Percentiles rank a stretch among this genome's conserved stretches.
phyloP scores from a whole-genome alignment of 2,797 vertebrate genomes.

The Siniperca scherzeri region DNA sequence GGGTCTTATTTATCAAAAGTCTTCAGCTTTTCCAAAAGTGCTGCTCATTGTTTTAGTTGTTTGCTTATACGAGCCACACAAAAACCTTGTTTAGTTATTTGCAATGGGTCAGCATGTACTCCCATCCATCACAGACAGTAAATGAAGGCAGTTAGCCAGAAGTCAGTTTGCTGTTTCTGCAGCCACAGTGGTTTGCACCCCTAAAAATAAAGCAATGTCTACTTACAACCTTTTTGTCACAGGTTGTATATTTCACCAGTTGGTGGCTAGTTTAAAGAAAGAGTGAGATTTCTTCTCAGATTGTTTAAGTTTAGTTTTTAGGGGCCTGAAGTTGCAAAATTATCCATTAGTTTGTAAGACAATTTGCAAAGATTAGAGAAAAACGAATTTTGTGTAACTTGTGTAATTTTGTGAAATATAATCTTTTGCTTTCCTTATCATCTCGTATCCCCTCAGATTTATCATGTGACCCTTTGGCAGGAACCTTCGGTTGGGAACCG shows the following conservation, averaged over 20 bases:
- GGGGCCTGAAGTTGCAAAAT: not conserved
- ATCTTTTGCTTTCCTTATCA: not conserved
- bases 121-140: constrained; percentile 26
- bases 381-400: not conserved
- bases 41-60: constrained; percentile 36
- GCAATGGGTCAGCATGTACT: constrained; percentile 38
- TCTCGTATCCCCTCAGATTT: not conserved
- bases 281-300: not conserved
- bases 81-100: constrained; percentile 32
- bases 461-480: not conserved
- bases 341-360: no score
- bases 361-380: not conserved
- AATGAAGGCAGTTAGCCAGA: constrained; percentile 29
- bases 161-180: constrained; percentile 53
- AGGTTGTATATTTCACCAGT: not conserved
- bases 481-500: not conserved
- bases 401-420: not conserved
- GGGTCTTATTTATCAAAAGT: not conserved
- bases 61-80: constrained; percentile 10
- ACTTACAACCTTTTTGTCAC: no score
- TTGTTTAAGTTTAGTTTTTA: not conserved
- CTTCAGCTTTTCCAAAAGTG: not conserved
- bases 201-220: not conserved
- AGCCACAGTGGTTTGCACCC: constrained; percentile 15
- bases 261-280: not conserved